These are phyloP conservation scores for Acromyrmex charruanus DNA, from an alignment of 1,140 invertebrate species.

Conservation along the genomic window DNA sequence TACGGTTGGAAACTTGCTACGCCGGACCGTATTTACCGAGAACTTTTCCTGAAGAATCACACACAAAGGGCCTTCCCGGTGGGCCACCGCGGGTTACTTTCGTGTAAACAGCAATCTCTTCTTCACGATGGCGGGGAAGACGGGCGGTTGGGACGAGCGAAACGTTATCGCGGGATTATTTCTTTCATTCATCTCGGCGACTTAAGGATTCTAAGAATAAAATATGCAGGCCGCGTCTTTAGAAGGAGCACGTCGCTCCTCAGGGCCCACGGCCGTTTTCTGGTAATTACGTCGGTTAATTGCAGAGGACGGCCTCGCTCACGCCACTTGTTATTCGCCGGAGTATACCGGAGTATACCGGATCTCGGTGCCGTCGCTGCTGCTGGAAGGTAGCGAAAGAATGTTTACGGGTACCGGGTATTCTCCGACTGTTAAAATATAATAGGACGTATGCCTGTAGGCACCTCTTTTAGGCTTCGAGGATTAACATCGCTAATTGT, in stretches of 20 bases:
- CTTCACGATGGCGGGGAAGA: neutral
- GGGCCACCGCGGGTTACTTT: conserved; percentile 70
- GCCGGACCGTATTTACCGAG: conserved; percentile 70
- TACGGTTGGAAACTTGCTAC: conserved; percentile 63
- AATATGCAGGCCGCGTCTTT: conserved; percentile 75
- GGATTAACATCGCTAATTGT: conserved; percentile 84
- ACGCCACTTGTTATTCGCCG: conserved; percentile 36
- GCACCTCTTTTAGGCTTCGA: conserved; percentile 56
- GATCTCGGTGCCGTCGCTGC: conserved; percentile 1
- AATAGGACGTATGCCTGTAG: conserved; percentile 72
- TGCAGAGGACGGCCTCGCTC: conserved; percentile 69
- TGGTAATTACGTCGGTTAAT: conserved; percentile 82
- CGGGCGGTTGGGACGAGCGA: neutral
- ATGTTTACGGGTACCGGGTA: conserved; percentile 76
- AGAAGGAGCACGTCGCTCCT: conserved; percentile 58
- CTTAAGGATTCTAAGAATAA: conserved; percentile 81
- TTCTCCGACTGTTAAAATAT: conserved; percentile 76
- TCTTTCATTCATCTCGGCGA: conserved; percentile 70
- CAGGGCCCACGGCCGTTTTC: conserved; percentile 65
- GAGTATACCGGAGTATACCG: conserved; percentile 37
- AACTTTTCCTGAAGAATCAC: conserved; percentile 63
- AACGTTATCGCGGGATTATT: conserved; percentile 76
- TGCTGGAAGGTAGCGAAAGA: conserved; percentile 71
- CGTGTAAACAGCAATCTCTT: conserved; percentile 71
- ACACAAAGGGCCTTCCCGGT: conserved; percentile 51